These are phyloP conservation scores for Etia nguti DNA, from an alignment of 2,113 vertebrate species.

Conservation along the genomic window DNA sequence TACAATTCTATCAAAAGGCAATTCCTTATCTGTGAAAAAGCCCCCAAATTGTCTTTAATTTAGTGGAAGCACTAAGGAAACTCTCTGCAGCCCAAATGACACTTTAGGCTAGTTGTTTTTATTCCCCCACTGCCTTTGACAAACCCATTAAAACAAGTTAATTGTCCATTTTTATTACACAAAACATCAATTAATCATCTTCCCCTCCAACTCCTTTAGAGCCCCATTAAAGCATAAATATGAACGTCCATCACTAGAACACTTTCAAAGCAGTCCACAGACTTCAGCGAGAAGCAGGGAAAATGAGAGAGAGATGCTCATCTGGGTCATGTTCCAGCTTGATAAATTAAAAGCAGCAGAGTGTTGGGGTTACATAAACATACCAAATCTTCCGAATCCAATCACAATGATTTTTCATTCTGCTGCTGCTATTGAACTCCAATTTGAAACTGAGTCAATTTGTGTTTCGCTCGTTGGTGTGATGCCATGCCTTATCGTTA, in stretches of 20 bases:
- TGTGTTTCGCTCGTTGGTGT: neutral
- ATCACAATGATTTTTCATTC: neutral
- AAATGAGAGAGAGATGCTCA: slow-evolving; percentile 23
- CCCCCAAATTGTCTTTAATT: neutral
- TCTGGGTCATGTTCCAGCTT: slow-evolving; percentile 31
- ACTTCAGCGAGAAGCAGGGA: neutral
- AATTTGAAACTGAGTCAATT: neutral
- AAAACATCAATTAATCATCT: slow-evolving; percentile 50
- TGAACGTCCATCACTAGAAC: neutral
- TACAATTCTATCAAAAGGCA: neutral
- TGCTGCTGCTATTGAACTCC: neutral
- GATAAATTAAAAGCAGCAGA: slow-evolving; percentile 1
- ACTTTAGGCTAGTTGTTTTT: neutral
- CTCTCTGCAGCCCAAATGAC: neutral
- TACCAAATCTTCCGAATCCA: neutral
- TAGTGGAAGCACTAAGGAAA: neutral
- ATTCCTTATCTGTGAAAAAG: neutral
- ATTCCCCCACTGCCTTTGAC: neutral
- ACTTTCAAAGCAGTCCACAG: neutral
- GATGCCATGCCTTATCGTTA: neutral
- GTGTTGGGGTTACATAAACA: neutral
- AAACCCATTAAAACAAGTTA: slow-evolving; percentile 36
- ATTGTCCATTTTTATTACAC: slow-evolving; percentile 28
- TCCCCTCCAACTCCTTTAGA: slow-evolving; percentile 8
- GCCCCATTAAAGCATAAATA: slow-evolving; percentile 24